Base-by-base conservation (phyloP, 2,797 vertebrate species). In the Gouania willdenowi region DNA sequence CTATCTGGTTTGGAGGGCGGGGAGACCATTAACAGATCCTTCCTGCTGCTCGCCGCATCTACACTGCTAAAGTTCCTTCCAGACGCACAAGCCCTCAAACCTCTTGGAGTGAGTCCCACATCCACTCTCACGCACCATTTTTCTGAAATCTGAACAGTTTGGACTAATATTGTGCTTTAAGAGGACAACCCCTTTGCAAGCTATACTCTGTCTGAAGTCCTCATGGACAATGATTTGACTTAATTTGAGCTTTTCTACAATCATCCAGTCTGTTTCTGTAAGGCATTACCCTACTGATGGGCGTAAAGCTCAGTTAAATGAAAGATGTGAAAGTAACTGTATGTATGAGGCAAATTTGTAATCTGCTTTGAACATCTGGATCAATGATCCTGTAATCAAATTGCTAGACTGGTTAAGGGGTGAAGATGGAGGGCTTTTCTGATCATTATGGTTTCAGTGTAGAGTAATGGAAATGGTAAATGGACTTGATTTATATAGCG, bases 41-140 rank as follows among this genome's bases (percentile, higher is more conserved):
- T 98, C 75, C 76, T 99, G 70, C 89, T 99, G 57, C 88, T 99
- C 50, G 95, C 95, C 20, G 93, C 95, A 14, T 99, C 96, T 50
- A 98, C 95, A 0, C 86, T 99, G 49, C 81, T 99, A 66, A 99
- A 99, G 82, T 99, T 99, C 78, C 94, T 99, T 59, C 94, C 94
- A 3, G 96, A 99, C 32, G 96, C 96, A 7, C 96, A 99, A 71
- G 94, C 95, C 8, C 86, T 98, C 31, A 98, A 94, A 71, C 96
- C 96, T 0, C 68, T 95, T 23, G 81, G 91, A 89, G 95, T 98
- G 72, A 65, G 91, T 50, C 4, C 2, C 20, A 2, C 34, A 26
- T 43, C 26, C 23, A 18, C 24, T 36, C 21, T 40, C 31, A 21
- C 7, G 5, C 22, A 15, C 3, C 6, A n/a, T n/a, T n/a, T n/a